Base-by-base conservation (phyloP, 2,113 vertebrate species). In the Petroica traversi region DNA sequence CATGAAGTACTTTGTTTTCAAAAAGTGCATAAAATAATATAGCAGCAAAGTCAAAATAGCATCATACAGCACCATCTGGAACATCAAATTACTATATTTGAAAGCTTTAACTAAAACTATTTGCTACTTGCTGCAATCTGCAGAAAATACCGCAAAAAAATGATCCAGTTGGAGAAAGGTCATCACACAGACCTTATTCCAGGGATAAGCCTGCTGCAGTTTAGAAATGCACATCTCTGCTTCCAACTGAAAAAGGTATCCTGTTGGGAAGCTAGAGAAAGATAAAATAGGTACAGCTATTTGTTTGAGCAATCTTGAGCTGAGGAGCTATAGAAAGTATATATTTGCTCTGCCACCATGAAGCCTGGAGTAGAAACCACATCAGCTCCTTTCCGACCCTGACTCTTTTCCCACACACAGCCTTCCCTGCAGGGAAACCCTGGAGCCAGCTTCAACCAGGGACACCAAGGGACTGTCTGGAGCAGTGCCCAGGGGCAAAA, bases 121-220 rank as follows among this genome's bases (percentile, higher is more conserved):
- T 94, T 95, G 49, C 77, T 95, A 77, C 85, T 83, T 89, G 57
- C 91, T 93, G 77, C 87, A 92, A 41, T 72, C 91, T 88, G 55
- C 64, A 58, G 89, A 79, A 97, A 97, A 94, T 31, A 45, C 41
- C 48, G 40, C 67, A 33, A 84, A 93, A 93, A 96, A 85, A 80
- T 51, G 57, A 88, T 63, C 49, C 63, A n/a, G 88, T 75, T 90
- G 36, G 51, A 55, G 49, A 48, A 76, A 89, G 58, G 73, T 72
- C 88, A 36, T 36, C 49, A 49, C 61, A 33, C 57, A 89, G 78
- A 74, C 41, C 55, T 76, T 23, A 12, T 73, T 67, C 59, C 59
- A 58, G 19, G 38, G 43, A 43, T 57, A 40, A 33, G 25, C 46
- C 48, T 9, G 5, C 71, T 74, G 49, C 23, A 38, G 64, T 74